Evolutionary conservation across 2,797 vertebrate genomes (phyloP).

Genomic region (Trichosurus vulpecula): DNA sequence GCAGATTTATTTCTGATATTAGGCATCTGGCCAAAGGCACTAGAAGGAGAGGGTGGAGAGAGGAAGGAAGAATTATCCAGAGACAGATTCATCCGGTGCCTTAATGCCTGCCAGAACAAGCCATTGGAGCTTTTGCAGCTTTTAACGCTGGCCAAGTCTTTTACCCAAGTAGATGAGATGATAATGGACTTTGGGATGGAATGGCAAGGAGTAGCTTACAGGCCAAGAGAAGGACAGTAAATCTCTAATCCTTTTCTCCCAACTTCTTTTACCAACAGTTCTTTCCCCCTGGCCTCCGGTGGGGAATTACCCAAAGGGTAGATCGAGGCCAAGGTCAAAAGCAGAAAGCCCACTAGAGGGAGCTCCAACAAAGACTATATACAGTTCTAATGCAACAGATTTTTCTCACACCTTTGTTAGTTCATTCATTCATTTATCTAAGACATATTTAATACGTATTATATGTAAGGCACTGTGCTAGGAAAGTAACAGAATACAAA

Average conservation of each 20-base stretch:
- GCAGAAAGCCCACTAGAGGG: slow-evolving; percentile 64
- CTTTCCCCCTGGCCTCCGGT: neutral
- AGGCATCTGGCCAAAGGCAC: slow-evolving; percentile 12
- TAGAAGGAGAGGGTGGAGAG: neutral
- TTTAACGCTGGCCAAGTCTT: slow-evolving; percentile 12
- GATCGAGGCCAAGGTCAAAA: neutral
- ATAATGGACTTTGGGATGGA: neutral
- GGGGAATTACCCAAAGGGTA: slow-evolving; percentile 28
- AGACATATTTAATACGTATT: neutral
- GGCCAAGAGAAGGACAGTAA: neutral
- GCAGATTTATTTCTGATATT: slow-evolving; percentile 30
- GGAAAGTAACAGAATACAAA: neutral
- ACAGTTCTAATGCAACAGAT: neutral
- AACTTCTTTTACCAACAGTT: slow-evolving; percentile 17
- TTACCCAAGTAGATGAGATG: neutral
- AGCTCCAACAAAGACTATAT: slow-evolving; percentile 37
- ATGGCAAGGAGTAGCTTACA: neutral
- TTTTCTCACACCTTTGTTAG: neutral
- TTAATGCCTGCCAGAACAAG: slow-evolving; percentile 20
- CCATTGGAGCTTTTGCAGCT: neutral
- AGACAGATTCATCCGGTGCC: neutral
- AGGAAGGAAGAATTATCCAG: slow-evolving; percentile 29
- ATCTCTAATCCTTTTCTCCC: neutral
- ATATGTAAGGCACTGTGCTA: neutral
- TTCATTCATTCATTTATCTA: neutral